Conservation (phyloP, 2,113 vertebrate genomes). For the Colius striatus region DNA sequence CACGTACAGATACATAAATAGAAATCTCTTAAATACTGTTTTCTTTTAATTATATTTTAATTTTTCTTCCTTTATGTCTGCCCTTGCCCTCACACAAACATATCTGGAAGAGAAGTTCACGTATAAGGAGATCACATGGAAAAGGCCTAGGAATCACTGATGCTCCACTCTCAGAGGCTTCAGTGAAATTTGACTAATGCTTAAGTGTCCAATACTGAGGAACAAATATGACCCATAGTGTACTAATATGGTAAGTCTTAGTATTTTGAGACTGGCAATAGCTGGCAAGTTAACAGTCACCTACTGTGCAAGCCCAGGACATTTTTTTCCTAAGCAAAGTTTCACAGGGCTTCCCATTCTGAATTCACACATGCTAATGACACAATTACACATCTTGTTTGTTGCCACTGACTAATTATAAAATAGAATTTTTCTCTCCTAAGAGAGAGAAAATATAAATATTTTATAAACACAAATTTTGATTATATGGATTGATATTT, state of each 20-base stretch:
- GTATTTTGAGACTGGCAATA: constrained; percentile 25
- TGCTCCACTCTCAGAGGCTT: background rate
- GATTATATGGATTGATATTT: background rate
- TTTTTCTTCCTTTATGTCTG: background rate
- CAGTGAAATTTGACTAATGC: background rate
- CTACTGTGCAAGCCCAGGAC: constrained; percentile 18
- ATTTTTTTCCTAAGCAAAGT: constrained; percentile 11
- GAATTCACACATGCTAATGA: constrained; percentile 61
- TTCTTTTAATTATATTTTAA: background rate
- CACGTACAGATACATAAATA: background rate
- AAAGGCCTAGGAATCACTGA: background rate
- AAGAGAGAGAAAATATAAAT: constrained; percentile 5
- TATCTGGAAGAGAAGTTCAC: background rate
- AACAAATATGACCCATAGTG: background rate
- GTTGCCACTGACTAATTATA: constrained; percentile 26
- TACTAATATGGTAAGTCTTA: background rate
- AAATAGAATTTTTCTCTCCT: constrained; percentile 27
- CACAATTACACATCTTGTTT: background rate
- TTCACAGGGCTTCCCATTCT: constrained; percentile 45
- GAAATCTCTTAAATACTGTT: background rate
- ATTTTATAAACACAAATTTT: constrained; percentile 11
- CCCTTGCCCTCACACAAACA: background rate
- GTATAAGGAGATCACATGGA: background rate
- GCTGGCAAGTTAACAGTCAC: constrained; percentile 55
- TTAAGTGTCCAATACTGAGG: background rate